Percentiles rank a stretch among this genome's conserved stretches.
phyloP scores from a whole-genome alignment of 2,888 invertebrate genomes.

The Nomada fabriciana region DNA sequence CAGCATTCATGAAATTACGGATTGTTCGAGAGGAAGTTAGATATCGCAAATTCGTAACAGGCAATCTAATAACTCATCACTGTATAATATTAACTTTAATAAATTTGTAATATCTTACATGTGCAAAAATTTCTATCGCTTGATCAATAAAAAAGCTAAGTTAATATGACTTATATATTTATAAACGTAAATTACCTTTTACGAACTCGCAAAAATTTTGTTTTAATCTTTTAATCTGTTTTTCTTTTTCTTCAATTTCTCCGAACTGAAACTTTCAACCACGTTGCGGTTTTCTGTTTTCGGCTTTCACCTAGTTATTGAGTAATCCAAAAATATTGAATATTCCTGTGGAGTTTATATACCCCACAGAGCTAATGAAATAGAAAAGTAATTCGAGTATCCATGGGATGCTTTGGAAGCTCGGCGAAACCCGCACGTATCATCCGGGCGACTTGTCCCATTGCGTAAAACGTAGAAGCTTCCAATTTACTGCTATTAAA shows the following conservation, averaged over 20 bases:
- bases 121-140: no score
- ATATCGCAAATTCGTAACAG: constrained; percentile 21
- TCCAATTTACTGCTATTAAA: constrained; percentile 69
- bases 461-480: constrained; percentile 44
- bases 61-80: neutral
- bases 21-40: constrained; percentile 42
- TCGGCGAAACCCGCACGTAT: neutral
- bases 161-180: no score
- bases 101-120: neutral
- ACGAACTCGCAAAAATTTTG: no score
- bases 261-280: neutral
- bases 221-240: neutral
- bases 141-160: no score
- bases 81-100: neutral
- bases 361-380: neutral
- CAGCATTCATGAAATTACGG: constrained; percentile 54
- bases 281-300: neutral
- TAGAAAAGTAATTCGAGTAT: constrained; percentile 6
- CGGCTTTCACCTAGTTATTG: neutral
- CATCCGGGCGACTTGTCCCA: constrained; percentile 28
- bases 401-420: neutral
- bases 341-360: neutral
- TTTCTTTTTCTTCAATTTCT: no score
- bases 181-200: no score
- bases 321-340: neutral